Conservation (phyloP, 2,797 vertebrate species). For the Staurois parvus region DNA sequence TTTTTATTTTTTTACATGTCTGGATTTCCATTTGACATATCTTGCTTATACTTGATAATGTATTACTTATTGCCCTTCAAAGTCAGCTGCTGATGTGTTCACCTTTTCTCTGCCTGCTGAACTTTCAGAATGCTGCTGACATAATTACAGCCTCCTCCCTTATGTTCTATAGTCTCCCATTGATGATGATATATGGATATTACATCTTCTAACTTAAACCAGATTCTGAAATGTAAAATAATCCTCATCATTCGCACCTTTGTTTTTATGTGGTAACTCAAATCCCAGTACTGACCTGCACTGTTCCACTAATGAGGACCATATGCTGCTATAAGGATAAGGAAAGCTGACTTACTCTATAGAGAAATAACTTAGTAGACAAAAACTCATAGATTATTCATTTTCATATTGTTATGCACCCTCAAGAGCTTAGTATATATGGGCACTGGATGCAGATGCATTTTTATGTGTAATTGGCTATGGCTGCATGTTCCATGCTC, state of each 20-base stretch:
- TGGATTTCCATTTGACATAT: too few species aligned
- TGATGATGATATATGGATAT: not conserved
- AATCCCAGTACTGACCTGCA: not conserved
- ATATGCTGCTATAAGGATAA: not conserved
- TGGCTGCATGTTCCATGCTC: too few species aligned
- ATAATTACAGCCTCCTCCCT: slow-evolving; percentile 1
- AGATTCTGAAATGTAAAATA: not conserved
- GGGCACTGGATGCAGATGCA: too few species aligned
- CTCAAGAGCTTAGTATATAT: too few species aligned
- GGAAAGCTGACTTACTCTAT: not conserved
- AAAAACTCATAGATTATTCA: not conserved
- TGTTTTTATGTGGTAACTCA: slow-evolving; percentile 15
- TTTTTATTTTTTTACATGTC: too few species aligned
- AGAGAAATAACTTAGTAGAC: not conserved
- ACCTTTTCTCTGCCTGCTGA: not conserved
- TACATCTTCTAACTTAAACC: slow-evolving; percentile 25
- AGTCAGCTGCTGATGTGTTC: not conserved
- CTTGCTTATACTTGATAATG: too few species aligned
- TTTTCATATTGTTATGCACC: not conserved
- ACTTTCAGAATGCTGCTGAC: not conserved
- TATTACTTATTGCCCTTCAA: too few species aligned
- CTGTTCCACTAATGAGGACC: slow-evolving; percentile 15
- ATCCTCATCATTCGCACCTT: not conserved
- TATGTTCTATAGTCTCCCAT: not conserved
- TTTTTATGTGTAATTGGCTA: too few species aligned